phyloP scores from a whole-genome alignment of 2,888 invertebrate species.

The Oscheius sp. region DNA sequence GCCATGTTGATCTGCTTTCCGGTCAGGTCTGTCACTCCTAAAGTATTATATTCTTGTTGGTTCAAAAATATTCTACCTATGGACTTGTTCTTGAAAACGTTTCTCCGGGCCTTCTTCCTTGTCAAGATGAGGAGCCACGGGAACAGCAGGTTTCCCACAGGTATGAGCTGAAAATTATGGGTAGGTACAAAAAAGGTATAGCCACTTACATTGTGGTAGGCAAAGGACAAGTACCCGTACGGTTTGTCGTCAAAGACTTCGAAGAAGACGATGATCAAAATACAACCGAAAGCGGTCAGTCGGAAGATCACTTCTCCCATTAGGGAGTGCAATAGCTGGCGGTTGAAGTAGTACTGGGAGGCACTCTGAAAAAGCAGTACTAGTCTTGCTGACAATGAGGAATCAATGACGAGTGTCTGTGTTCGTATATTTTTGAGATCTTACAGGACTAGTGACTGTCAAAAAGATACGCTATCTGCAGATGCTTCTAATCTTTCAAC shows the following conservation, averaged over 20 bases:
- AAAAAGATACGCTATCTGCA: too few relatives aligned
- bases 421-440: too few relatives aligned
- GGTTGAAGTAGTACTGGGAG: constrained; percentile 19
- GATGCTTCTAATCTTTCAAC: too few relatives aligned
- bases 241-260: constrained; percentile 12
- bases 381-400: not conserved
- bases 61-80: too few relatives aligned
- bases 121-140: constrained; percentile 20
- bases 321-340: constrained; percentile 13
- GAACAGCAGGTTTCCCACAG: constrained; percentile 8
- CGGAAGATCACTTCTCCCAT: constrained; percentile 20
- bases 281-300: constrained; percentile 1
- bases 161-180: constrained; percentile 1
- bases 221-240: constrained; percentile 13
- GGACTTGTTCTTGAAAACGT: constrained; percentile 6
- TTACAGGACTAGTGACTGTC: too few relatives aligned
- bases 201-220: constrained; percentile 12
- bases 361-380: constrained; percentile 10
- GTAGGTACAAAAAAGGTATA: not conserved
- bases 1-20: not conserved
- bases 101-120: constrained; percentile 2
- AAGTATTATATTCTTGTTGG: not conserved
- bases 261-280: constrained; percentile 1
- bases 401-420: too few relatives aligned
- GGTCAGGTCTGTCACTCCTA: constrained; percentile 17